Percentiles rank a stretch among this genome's conserved stretches.
Evolutionary conservation across 1,140 invertebrate species (phyloP).

Genomic region (Drosophila malerkotliana): DNA sequence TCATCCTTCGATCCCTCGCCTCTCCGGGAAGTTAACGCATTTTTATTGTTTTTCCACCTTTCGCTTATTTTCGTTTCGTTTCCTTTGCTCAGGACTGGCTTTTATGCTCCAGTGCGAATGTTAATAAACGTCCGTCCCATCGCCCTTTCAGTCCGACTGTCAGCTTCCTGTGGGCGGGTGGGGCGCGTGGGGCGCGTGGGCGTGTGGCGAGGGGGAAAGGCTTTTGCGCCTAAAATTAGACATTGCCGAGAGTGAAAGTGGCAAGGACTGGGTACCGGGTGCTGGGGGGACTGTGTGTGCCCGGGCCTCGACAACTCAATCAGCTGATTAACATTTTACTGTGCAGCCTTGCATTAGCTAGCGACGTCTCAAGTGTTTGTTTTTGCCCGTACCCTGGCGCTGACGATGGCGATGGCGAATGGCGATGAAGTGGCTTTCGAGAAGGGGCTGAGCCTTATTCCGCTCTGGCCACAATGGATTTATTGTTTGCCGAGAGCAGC

Average conservation of each 20-base stretch:
- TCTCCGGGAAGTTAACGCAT: constrained; percentile 78
- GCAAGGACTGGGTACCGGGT: neutral
- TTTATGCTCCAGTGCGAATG: constrained; percentile 72
- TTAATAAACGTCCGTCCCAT: constrained; percentile 72
- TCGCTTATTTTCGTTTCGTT: constrained; percentile 12
- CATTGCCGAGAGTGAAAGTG: constrained; percentile 49
- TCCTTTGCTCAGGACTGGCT: constrained; percentile 42
- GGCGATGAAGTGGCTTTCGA: constrained; percentile 53
- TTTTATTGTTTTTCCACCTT: constrained; percentile 81
- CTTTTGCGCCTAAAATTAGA: constrained; percentile 79
- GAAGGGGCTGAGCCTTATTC: constrained; percentile 70
- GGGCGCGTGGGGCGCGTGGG: neutral
- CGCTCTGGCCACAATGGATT: constrained; percentile 81
- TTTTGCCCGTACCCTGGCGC: constrained; percentile 38
- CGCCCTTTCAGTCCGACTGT: constrained; percentile 29
- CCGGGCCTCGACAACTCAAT: constrained; percentile 72
- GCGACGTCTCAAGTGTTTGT: constrained; percentile 76
- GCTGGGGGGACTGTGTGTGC: constrained; percentile 16
- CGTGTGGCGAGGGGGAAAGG: constrained; percentile 3
- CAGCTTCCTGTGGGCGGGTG: constrained; percentile 32
- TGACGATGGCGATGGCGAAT: neutral
- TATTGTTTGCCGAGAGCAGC: constrained; percentile 66
- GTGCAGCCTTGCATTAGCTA: constrained; percentile 68
- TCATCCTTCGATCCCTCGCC: constrained; percentile 20
- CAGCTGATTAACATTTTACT: constrained; percentile 82